These are phyloP conservation scores for Dreissena rostriformis DNA, from an alignment of 1,140 invertebrate species.

Conservation along the genomic window DNA sequence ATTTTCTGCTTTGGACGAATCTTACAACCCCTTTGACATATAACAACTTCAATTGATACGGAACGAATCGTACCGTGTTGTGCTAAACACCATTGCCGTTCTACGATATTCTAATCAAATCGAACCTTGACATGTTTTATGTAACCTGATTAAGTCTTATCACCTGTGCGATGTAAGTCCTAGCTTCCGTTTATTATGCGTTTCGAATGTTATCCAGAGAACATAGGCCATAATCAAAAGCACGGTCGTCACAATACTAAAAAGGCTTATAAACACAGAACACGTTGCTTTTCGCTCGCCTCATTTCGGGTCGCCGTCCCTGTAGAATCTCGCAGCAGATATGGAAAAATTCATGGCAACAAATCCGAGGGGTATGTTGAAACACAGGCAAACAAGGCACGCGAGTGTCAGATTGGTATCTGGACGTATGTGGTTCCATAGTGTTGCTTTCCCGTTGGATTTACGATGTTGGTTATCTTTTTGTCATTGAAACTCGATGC, in stretches of 20 bases:
- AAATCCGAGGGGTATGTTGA: slow-evolving; percentile 54
- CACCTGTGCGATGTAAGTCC: not conserved
- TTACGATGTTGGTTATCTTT: too few species aligned
- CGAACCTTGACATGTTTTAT: too few species aligned
- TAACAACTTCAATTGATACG: too few species aligned
- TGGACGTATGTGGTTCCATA: slow-evolving; percentile 17
- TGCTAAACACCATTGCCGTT: too few species aligned
- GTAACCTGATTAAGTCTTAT: too few species aligned
- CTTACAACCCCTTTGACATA: too few species aligned
- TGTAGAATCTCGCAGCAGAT: slow-evolving; percentile 43
- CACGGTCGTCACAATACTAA: slow-evolving; percentile 55
- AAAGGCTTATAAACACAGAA: slow-evolving; percentile 52
- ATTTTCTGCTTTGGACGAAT: too few species aligned
- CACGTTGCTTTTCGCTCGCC: slow-evolving; percentile 43
- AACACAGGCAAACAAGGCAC: slow-evolving; percentile 53
- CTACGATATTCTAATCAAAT: too few species aligned
- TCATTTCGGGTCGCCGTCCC: slow-evolving; percentile 44
- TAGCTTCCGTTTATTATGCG: slow-evolving; percentile 22
- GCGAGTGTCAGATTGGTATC: slow-evolving; percentile 56
- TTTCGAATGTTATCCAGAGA: slow-evolving; percentile 40
- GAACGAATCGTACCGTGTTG: too few species aligned
- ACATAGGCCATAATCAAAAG: slow-evolving; percentile 49
- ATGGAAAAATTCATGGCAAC: slow-evolving; percentile 54
- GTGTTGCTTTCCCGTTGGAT: not conserved
- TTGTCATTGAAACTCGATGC: too few species aligned